Conservation (phyloP, 2,888 invertebrate genomes). For the Agriopis aurantiaria region DNA sequence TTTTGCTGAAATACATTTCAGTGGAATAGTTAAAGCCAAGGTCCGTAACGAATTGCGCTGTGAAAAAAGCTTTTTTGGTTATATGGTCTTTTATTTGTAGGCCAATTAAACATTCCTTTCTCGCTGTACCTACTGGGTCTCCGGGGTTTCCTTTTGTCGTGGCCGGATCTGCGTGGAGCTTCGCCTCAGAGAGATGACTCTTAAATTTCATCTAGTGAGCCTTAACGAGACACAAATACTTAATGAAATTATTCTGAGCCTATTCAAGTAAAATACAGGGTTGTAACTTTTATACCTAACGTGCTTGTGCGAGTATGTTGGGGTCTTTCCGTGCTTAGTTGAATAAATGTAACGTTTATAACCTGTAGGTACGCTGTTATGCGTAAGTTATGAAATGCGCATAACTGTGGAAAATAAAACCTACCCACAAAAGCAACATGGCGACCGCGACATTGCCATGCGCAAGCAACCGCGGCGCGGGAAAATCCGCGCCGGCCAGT, state of each 20-base stretch:
- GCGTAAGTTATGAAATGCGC: constrained; percentile 38
- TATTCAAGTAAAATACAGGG: constrained; percentile 48
- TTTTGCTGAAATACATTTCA: constrained; percentile 49
- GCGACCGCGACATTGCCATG: constrained; percentile 43
- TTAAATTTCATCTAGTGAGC: constrained; percentile 76
- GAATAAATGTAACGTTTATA: constrained; percentile 29
- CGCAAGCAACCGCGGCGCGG: constrained; percentile 45
- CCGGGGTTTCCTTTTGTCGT: constrained; percentile 72
- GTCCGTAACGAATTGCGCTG: constrained; percentile 55
- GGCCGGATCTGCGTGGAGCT: constrained; percentile 69
- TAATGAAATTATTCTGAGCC: constrained; percentile 47
- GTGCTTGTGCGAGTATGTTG: constrained; percentile 16
- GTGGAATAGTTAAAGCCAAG: constrained; percentile 54
- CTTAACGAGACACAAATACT: constrained; percentile 68
- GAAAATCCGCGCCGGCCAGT: constrained; percentile 50
- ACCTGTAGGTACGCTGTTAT: constrained; percentile 31
- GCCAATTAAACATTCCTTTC: constrained; percentile 81
- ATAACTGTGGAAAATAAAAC: constrained; percentile 28
- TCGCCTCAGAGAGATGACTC: constrained; percentile 65
- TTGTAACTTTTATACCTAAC: constrained; percentile 34
- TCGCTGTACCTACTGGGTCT: constrained; percentile 60
- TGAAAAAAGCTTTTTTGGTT: constrained; percentile 62
- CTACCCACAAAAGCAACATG: constrained; percentile 36
- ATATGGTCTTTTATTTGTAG: constrained; percentile 72
- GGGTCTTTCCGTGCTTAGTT: constrained; percentile 28